Conservation (phyloP, 2,797 vertebrate species). For the Malacoctenus gilli region DNA sequence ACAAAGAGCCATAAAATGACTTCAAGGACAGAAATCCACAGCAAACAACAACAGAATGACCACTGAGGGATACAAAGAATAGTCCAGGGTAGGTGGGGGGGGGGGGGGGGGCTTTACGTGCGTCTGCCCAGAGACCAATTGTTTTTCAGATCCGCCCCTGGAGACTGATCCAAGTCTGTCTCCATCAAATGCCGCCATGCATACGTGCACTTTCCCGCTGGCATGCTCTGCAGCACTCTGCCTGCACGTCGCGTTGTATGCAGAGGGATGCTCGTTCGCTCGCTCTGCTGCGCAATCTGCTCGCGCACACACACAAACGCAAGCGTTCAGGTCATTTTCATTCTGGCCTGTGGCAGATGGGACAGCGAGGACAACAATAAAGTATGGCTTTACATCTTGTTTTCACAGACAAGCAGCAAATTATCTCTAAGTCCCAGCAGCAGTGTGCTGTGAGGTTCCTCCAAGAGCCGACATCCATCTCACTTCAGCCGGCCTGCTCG, state of each 20-base stretch:
- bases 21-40: too few relatives aligned
- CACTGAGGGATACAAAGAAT: too few relatives aligned
- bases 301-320: background rate
- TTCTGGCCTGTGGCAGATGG: conserved; percentile 44
- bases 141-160: too few relatives aligned
- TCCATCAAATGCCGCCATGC: background rate
- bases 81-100: too few relatives aligned
- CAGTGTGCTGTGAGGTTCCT: conserved; percentile 44
- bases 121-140: too few relatives aligned
- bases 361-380: conserved; percentile 58
- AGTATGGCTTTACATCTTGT: conserved; percentile 65
- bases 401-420: conserved; percentile 66
- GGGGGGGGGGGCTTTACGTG: too few relatives aligned
- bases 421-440: conserved; percentile 62
- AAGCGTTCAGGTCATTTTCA: conserved; percentile 43
- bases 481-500: conserved; percentile 48
- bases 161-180: background rate
- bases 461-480: conserved; percentile 63
- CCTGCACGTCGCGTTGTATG: conserved; percentile 1
- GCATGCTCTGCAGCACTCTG: background rate
- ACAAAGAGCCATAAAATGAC: too few relatives aligned
- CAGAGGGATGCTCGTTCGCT: conserved; percentile 16
- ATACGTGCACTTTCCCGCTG: conserved; percentile 5
- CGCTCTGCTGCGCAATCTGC: conserved; percentile 8
- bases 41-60: too few relatives aligned